Evolutionary conservation across 2,888 invertebrate species (phyloP).

Genomic region (Scrobipalpa atriplicella): DNA sequence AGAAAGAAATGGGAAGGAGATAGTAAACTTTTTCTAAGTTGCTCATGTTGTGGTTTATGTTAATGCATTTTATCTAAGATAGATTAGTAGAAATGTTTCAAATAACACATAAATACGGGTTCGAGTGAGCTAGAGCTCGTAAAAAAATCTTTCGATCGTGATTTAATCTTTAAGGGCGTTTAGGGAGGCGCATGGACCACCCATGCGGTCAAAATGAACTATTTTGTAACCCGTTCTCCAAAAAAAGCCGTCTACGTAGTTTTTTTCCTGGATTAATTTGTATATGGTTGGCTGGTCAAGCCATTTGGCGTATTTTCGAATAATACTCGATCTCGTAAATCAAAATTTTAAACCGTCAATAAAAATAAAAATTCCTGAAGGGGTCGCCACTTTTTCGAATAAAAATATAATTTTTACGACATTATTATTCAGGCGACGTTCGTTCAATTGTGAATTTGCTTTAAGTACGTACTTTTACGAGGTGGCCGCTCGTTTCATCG

Average conservation of each 20-base stretch:
- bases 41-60: neutral
- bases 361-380: constrained; percentile 37
- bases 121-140: constrained; percentile 7
- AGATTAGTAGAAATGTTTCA: constrained; percentile 15
- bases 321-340: constrained; percentile 33
- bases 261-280: constrained; percentile 12
- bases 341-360: constrained; percentile 42
- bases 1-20: too few species aligned
- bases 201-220: constrained; percentile 55
- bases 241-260: constrained; percentile 49
- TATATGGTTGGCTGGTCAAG: neutral
- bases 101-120: constrained; percentile 23
- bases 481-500: constrained; percentile 63
- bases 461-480: constrained; percentile 67
- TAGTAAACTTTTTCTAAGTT: too few species aligned
- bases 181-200: constrained; percentile 51
- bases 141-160: constrained; percentile 24
- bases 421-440: constrained; percentile 67
- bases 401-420: constrained; percentile 75
- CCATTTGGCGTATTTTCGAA: neutral
- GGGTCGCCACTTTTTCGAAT: constrained; percentile 43
- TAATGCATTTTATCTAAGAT: constrained; percentile 22
- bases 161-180: constrained; percentile 24
- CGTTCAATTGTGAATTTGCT: constrained; percentile 47
- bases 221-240: constrained; percentile 47